Evolutionary conservation across 2,113 vertebrate species (phyloP), one percentile per base, ranked within the genome.

Genomic region (Xenotilapia caudafasciata): DNA sequence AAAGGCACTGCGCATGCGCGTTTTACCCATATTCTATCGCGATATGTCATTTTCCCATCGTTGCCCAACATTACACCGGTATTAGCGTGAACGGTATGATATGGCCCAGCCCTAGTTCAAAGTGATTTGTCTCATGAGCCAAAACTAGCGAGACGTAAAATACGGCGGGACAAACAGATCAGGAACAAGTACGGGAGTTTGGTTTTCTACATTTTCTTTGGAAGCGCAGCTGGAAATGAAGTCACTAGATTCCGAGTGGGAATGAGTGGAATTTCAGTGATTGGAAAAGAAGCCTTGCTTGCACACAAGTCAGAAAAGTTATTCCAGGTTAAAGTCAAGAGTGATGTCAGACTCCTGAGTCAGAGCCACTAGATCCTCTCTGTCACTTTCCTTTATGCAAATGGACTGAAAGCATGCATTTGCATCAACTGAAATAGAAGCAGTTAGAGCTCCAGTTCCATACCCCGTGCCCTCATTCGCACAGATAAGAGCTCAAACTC

Each of bases 401-500:
- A 33, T 6, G 1, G 14, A 0, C 58, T n/a, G 12, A 5, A 9
- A 11, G 13, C 70, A 4, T 4, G 15, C 0, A 49, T 49, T 77
- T 77, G 23, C 23, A 77, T 49, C 2, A 77, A 49, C 23, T 19
- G 70, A 77, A 0, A 31, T 12, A 49, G 26, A 4, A 31, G 70
- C 42, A 75, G 68, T 6, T 19, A 6, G 6, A 11, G 60, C 60
- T 65, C 60, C 4, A 12, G 2, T 38, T 38, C 60, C 33, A n/a
- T 1, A 4, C 4, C 31, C 19, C 2, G 11, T 7, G 4, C 33
- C 19, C 10, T 12, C 17, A 13, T 5, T 2, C 6, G 19, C 60
- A 38, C 60, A 65, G 17, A 38, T 38, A 54, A 5, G 1, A 11
- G 19, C 13, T 35, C 3, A 23, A 55, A 68, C 51, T 28, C 42